These are phyloP conservation scores for Cyanoderma ruficeps DNA, from an alignment of 2,113 vertebrate species.

Conservation along the genomic window DNA sequence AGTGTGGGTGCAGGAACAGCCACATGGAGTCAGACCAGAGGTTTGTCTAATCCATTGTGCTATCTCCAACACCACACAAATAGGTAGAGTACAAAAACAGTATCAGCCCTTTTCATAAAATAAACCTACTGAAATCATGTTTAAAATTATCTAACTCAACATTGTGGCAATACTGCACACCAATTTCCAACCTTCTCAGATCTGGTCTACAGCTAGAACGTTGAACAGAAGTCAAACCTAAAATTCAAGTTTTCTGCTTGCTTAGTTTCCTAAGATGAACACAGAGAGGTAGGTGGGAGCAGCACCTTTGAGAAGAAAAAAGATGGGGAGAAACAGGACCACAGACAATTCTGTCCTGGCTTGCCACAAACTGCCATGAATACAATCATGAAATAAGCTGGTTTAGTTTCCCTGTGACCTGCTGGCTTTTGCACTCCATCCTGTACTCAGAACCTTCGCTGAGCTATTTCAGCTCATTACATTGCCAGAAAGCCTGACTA, in stretches of 20 bases:
- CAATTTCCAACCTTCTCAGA: neutral
- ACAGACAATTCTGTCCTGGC: neutral
- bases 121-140: neutral
- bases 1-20: neutral
- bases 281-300: neutral
- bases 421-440: neutral
- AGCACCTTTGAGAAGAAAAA: neutral
- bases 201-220: neutral
- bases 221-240: neutral
- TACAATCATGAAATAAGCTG: fast-evolving
- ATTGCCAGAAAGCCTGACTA: neutral
- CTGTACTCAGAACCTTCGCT: neutral
- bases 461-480: neutral
- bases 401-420: neutral
- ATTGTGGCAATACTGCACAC: neutral
- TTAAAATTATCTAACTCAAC: neutral
- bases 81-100: neutral
- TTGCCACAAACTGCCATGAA: neutral
- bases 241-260: neutral
- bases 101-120: neutral
- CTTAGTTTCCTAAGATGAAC: neutral
- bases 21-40: neutral
- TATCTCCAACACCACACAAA: neutral
- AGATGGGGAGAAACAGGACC: neutral
- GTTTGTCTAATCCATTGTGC: neutral